Percentiles rank a stretch among this genome's conserved stretches.
These are phyloP conservation scores for Rhodinocichla rosea DNA, from an alignment of 2,113 vertebrate species.

Conservation along the genomic window DNA sequence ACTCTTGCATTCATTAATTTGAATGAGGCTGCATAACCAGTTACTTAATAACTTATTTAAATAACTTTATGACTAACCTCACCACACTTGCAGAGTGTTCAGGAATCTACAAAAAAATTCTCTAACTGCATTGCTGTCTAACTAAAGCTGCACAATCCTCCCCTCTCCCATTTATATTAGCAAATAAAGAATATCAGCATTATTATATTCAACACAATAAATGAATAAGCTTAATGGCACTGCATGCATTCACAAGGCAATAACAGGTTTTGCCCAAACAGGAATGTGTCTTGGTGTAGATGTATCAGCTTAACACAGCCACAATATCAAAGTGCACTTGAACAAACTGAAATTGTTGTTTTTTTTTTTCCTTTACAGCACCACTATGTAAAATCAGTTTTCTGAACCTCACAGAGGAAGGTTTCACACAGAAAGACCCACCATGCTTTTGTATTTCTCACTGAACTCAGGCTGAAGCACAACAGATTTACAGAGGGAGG, in stretches of 20 bases:
- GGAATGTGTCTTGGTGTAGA: background rate
- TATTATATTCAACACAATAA: background rate
- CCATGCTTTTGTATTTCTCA: background rate
- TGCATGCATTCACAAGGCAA: background rate
- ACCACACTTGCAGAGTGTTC: background rate
- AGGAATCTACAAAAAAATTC: background rate
- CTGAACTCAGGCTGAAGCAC: background rate
- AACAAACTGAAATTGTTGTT: background rate
- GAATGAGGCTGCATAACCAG: background rate
- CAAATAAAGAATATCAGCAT: background rate
- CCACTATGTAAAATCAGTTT: background rate
- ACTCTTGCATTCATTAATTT: background rate
- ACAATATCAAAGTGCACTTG: background rate
- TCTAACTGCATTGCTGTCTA: background rate
- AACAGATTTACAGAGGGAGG: background rate
- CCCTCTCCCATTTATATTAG: background rate
- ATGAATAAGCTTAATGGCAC: background rate
- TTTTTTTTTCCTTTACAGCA: background rate
- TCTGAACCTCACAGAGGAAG: background rate
- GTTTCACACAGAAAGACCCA: background rate
- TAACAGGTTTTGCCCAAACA: background rate
- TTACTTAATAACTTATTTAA: constrained; percentile 6
- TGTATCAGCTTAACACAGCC: background rate
- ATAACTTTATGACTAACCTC: background rate
- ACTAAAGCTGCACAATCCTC: background rate